Conservation (phyloP, 2,888 invertebrate species). For the Noctua pronuba region DNA sequence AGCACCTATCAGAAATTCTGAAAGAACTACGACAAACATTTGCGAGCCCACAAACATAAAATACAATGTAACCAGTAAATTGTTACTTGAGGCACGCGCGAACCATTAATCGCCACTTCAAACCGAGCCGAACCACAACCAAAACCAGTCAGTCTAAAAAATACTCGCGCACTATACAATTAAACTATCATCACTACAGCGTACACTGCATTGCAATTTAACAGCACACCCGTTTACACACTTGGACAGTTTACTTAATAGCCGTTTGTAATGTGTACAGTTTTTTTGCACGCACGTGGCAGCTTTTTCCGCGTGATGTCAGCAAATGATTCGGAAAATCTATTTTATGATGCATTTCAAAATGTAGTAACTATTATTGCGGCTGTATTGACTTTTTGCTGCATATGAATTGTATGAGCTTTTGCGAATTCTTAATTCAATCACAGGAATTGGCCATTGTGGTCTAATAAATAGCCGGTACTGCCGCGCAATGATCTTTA, state of each 20-base stretch:
- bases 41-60: conserved; percentile 5
- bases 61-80: not conserved
- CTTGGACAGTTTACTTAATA: conserved; percentile 72
- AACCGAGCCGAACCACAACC: conserved; percentile 14
- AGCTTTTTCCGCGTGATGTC: conserved; percentile 66
- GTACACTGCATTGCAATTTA: conserved; percentile 66
- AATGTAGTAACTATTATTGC: conserved; percentile 44
- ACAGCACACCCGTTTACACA: conserved; percentile 70
- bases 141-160: conserved; percentile 42
- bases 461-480: conserved; percentile 3
- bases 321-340: conserved; percentile 78
- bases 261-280: conserved; percentile 67
- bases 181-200: conserved; percentile 55
- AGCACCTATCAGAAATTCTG: not conserved
- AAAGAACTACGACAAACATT: not conserved
- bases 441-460: conserved; percentile 14
- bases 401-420: conserved; percentile 1
- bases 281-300: conserved; percentile 71
- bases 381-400: conserved; percentile 13
- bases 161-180: conserved; percentile 47
- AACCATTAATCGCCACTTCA: conserved; percentile 20
- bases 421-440: conserved; percentile 19
- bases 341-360: conserved; percentile 62
- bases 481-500: conserved; percentile 4
- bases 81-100: conserved; percentile 5